Base-by-base conservation (phyloP, 1,140 invertebrate species). In the Macrostomum lignano region DNA sequence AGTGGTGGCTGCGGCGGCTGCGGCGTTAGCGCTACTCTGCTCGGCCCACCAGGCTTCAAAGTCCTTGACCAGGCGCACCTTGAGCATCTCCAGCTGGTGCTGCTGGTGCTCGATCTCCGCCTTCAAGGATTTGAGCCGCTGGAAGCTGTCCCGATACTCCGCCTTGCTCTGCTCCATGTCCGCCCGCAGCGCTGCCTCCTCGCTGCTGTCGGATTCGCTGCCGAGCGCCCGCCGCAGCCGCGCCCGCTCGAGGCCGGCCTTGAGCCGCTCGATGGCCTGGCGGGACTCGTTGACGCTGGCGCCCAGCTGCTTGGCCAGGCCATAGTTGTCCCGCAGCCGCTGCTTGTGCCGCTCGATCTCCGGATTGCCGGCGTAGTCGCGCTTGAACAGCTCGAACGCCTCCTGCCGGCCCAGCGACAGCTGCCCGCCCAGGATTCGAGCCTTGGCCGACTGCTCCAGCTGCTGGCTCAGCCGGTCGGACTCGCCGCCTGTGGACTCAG, bases 71-170 rank as follows among this genome's bases (percentile, higher is more conserved):
- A 58, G 29, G 36, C 55, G 48, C 5, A 55, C 49, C 36, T 55
- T 55, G 17, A 45, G 41, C 36, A 49, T 57, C 39, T 58, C 55
- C 20, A 58, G 37, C 9, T 55, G 38, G 39, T 56, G 52, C 38
- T 58, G 55, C 25, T 51, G 32, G 42, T 58, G 55, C 33, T 58
- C 55, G 24, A 55, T 58, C 42, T 54, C 51, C 33, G 46, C 48
- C 37, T 58, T 58, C 31, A 58, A 40, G 24, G 38, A 41, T 20
- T 46, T 43, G 17, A 57, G 17, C 5, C n/a, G 14, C 3, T 37
- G 10, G 15, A 17, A 23, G 7, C 13, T 3, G 9, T 21, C 32
- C 24, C 20, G n/a, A 23, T 13, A 11, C 4, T 17, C 9, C 6
- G 13, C 7, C 29, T 30, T 30, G 13, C 11, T 7, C 7, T n/a